A percentile compares a stretch with the other conserved stretches of the same genome.
phyloP scores from a whole-genome alignment of 2,888 invertebrate species.

The Rhimphoctona megacephalus region DNA sequence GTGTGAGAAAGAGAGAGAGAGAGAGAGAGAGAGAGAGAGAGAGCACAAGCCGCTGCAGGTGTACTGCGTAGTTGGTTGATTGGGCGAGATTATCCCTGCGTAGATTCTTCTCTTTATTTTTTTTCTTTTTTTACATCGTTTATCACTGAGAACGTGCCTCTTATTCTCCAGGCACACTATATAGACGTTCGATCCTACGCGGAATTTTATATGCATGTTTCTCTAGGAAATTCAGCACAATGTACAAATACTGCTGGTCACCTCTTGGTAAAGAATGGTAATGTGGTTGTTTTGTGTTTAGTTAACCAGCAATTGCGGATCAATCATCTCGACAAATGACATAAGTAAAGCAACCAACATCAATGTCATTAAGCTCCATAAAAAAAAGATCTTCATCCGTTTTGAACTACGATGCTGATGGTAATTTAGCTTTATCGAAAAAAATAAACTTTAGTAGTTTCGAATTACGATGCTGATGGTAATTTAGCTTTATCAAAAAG shows the following conservation, averaged over 20 bases:
- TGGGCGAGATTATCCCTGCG: conserved; percentile 45
- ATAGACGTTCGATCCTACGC: not conserved
- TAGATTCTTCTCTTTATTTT: conserved; percentile 45
- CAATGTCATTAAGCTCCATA: too few species aligned
- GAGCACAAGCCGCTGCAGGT: conserved; percentile 34
- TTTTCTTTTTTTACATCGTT: conserved; percentile 1
- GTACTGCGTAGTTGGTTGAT: conserved; percentile 56
- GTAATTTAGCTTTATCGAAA: too few species aligned
- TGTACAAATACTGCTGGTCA: not conserved
- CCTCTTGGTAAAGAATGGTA: not conserved
- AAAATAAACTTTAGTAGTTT: too few species aligned
- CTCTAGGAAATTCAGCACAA: not conserved
- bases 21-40: conserved; percentile 16
- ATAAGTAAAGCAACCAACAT: not conserved
- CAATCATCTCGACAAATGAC: not conserved
- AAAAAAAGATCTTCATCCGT: too few species aligned
- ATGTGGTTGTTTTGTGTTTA: too few species aligned
- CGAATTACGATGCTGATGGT: too few species aligned
- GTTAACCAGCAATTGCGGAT: not conserved
- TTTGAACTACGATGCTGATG: too few species aligned
- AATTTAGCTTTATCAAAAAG: too few species aligned
- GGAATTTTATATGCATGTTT: not conserved
- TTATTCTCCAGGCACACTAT: not conserved
- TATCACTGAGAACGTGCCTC: conserved; percentile 18
- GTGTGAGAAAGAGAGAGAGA: not conserved